Evolutionary conservation across 2,797 vertebrate genomes (phyloP), one percentile per base, ranked within the genome.

Genomic region (Myripristis murdjan): DNA sequence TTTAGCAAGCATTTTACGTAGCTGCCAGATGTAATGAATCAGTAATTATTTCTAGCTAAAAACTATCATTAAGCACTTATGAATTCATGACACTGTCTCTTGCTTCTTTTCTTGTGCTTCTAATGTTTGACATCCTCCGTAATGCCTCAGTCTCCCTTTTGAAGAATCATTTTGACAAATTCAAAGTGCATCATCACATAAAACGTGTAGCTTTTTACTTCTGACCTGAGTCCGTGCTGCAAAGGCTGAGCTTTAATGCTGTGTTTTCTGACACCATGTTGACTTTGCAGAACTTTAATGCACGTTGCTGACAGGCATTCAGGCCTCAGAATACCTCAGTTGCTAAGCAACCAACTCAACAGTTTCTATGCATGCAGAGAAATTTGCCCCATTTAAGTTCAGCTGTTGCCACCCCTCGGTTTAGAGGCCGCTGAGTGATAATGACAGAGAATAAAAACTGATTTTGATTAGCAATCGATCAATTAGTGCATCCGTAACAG

Each of bases 391-490:
- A 9, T 2, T 12, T 2, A 15, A 31, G 7, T 43, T 61, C 67
- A 26, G 6, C 24, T 26, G 6, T 12, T 47, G 12, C 1, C 2
- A 10, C 39, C 23, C 54, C 15, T 12, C 7, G 11, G 16, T 9
- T 44, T 14, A 14, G 6, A 24, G 7, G 23, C 31, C n/a, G 20
- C 41, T 18, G 35, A 52, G 52, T 5, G 33, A 55, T 3, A 16
- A 33, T 1, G 12, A 43, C 44, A n/a, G 23, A 18, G 15, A 49
- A n/a, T 37, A 11, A 37, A 37, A n/a, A 44, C 0, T 7, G 39
- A 56, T 63, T 57, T 23, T 11, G 20, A 74, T 62, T 66, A 35
- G 24, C 16, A 24, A n/a, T 47, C 2, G 43, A 53, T 60, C 23
- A 44, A 52, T 63, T 3, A 9, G 37, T 7, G 31, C 18, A 46